phyloP scores from a whole-genome alignment of 1,140 invertebrate species.

The Amyelois transitella region DNA sequence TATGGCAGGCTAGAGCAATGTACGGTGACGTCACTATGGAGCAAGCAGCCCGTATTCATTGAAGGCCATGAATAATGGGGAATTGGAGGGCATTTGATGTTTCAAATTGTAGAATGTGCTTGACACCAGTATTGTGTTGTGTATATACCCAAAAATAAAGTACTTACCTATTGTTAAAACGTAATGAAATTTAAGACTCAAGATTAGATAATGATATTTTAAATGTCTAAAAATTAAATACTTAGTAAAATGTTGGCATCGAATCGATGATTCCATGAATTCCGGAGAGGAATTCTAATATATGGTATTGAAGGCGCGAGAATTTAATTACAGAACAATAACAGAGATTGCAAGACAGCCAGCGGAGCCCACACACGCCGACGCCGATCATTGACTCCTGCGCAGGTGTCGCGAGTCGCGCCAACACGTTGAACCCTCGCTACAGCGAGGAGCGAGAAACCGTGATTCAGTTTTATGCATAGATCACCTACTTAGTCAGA shows the following conservation, averaged over 20 bases:
- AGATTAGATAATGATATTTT: too few relatives aligned
- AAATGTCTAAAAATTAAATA: too few relatives aligned
- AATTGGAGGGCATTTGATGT: neutral
- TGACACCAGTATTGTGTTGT: too few relatives aligned
- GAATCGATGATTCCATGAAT: neutral
- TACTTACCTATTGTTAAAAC: too few relatives aligned
- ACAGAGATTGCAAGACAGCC: neutral
- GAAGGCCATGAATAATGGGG: neutral
- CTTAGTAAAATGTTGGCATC: neutral
- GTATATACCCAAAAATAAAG: too few relatives aligned
- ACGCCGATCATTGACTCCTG: neutral
- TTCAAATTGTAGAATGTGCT: too few relatives aligned
- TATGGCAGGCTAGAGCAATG: conserved; percentile 15
- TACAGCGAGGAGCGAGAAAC: neutral
- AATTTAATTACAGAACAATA: neutral
- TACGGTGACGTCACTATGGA: conserved; percentile 8
- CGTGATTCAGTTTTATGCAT: neutral
- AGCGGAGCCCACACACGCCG: neutral
- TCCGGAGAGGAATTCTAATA: neutral
- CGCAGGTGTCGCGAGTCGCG: neutral
- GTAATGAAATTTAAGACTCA: too few relatives aligned
- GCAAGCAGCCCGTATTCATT: neutral
- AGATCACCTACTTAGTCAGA: neutral
- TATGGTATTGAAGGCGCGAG: neutral
- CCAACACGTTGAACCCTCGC: neutral